Base-by-base conservation (phyloP, 2,113 vertebrate genomes). In the Platysteira castanea region DNA sequence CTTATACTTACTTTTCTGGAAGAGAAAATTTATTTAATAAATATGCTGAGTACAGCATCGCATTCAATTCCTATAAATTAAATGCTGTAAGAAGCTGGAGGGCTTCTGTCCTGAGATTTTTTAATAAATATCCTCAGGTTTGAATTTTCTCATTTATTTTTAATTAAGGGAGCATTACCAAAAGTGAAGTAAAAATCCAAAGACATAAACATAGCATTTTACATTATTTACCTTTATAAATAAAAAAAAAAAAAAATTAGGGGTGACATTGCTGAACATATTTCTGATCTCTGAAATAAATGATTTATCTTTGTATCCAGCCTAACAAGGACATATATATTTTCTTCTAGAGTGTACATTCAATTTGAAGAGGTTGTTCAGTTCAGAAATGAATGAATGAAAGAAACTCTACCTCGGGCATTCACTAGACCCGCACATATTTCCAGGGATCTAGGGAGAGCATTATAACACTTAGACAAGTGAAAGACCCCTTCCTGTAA, bases 131-230 rank as follows among this genome's bases (percentile, higher is more conserved):
- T 84, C 53, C 0, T 1, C 18, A 76, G 61, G 44, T 76, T 50
- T 65, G 50, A 84, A 84, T 84, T 94, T 92, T 74, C 23, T 84
- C 49, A 63, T 76, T 88, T 89, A 74, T 91, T 93, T 95, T 84
- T 73, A 73, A 79, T 95, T 85, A 91, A 85, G 30, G 15, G 3
- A 91, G 35, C 24, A 46, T 79, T 82, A 82, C 2, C 8, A 71
- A 92, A 94, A 89, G 4, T 35, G 12, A 90, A 86, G 16, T 70
- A 81, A 91, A 87, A 75, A n/a, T 47, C 14, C 4, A 56, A 87
- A 78, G 52, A 75, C 67, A 14, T 42, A 90, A 80, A 59, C 9
- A 65, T n/a, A 61, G 2, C 0, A 35, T 59, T 88, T 84, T 46
- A 28, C 5, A 20, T 73, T 76, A 22, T 50, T 86, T 70, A 60